A percentile compares a stretch with the other conserved stretches of the same genome.
phyloP scores from a whole-genome alignment of 2,797 vertebrate species.

The Melanotaenia nigrans region DNA sequence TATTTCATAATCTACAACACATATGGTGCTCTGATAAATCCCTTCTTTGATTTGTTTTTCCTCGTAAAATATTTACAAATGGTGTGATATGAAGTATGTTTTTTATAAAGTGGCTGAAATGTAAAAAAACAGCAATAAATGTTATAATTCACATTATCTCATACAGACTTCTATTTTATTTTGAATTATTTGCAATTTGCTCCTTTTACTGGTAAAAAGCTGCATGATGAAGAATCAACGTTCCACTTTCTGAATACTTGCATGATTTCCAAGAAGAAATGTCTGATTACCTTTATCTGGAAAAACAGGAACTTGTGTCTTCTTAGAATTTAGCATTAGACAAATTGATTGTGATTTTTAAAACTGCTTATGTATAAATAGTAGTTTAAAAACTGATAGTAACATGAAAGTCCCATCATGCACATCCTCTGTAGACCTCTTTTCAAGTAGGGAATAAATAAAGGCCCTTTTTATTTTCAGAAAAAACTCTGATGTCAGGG shows the following conservation, averaged over 20 bases:
- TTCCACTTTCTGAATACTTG: not conserved
- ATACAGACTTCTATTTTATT: not conserved
- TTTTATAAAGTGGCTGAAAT: too few species aligned
- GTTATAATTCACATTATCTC: too few species aligned
- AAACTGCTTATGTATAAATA: not conserved
- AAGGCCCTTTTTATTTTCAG: not conserved
- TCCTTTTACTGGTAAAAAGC: not conserved
- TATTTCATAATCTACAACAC: not conserved
- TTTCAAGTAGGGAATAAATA: too few species aligned
- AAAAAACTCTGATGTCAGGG: not conserved
- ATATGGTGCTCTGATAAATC: too few species aligned
- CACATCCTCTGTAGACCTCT: not conserved
- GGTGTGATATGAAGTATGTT: too few species aligned
- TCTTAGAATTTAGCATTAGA: too few species aligned
- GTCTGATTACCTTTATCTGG: not conserved
- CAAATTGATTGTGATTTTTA: too few species aligned
- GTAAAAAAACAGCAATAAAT: too few species aligned
- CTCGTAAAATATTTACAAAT: too few species aligned
- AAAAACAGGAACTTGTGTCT: slow-evolving; percentile 1
- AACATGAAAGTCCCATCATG: not conserved
- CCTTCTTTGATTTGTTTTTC: too few species aligned
- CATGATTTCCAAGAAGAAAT: not conserved
- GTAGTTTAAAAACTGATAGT: not conserved
- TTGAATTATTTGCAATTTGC: not conserved
- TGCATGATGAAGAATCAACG: not conserved